Evolutionary conservation across 1,140 invertebrate species (phyloP), one percentile per base, ranked within the genome.

Genomic region (Anastrepha ludens): DNA sequence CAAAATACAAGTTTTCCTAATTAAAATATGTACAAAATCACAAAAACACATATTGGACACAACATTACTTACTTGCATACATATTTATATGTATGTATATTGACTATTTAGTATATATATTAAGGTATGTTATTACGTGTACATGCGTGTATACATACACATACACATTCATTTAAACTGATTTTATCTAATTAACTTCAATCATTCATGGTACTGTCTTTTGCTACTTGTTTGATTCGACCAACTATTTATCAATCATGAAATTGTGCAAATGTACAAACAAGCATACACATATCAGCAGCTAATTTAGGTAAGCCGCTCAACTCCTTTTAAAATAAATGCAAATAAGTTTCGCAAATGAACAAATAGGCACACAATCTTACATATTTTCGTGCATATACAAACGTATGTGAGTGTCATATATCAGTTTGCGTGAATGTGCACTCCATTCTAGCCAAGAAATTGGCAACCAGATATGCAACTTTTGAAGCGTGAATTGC

Each of bases 171-270:
- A 17, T 29, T 9, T n/a, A 11, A n/a, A 29, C n/a, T 55, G 74
- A 81, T 81, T 81, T 55, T 55, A 81, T 81, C 74, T 81, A 81
- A 81, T 81, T 81, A 81, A 81, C 74, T 81, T 81, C 74, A 81
- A 81, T 81, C 74, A 81, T 81, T 81, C 74, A 81, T 81, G 74
- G 74, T 58, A 17, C 74, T 81, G 74, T 81, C 74, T 55, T 81
- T 81, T 81, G 74, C 74, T 81, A 81, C 74, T 81, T 55, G 74
- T 81, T 55, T 50, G 74, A 81, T 81, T 29, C 47, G 74, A 55
- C n/a, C 74, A 81, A 81, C 74, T 20, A 58, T 81, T 81, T 81
- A 81, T 50, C 74, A 81, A 81, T 55, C 74, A 55, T 81, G 74
- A 58, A 81, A 58, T 29, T 81, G 47, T 55, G 20, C 74, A 39